Evolutionary conservation across 2,113 vertebrate genomes (phyloP).

Genomic region (Petrocephalus zakoni): DNA sequence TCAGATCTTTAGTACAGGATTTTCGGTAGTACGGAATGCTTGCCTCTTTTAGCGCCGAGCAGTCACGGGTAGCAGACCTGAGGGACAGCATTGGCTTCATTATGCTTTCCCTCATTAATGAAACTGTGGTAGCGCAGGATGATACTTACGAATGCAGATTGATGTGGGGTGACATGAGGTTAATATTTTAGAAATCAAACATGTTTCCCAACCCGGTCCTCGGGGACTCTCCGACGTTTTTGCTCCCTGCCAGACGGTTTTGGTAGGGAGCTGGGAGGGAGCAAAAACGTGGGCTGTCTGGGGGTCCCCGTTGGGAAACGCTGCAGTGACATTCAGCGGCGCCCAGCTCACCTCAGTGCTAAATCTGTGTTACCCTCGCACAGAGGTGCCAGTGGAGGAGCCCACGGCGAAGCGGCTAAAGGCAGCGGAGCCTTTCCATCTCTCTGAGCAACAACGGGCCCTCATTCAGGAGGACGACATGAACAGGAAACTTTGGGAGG

Average conservation of each 20-base stretch:
- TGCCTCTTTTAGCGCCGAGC: background rate
- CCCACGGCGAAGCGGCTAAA: conserved; percentile 73
- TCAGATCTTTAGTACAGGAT: background rate
- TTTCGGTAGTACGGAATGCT: background rate
- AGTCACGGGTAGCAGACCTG: background rate
- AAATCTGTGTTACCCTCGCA: background rate
- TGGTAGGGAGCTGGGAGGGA: background rate
- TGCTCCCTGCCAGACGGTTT: background rate
- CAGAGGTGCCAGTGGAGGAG: conserved; percentile 41
- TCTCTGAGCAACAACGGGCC: conserved; percentile 80
- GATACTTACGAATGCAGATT: background rate
- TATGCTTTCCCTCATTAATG: background rate
- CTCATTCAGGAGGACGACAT: conserved; percentile 82
- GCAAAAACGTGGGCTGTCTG: background rate
- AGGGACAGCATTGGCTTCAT: background rate
- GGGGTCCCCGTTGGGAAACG: background rate
- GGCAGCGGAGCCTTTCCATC: conserved; percentile 80
- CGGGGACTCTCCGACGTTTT: background rate
- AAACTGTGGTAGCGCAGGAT: background rate
- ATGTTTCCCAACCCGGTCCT: background rate
- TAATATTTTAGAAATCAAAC: background rate
- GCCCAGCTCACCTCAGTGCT: background rate
- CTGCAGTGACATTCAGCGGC: background rate
- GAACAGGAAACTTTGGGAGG: conserved; percentile 95
- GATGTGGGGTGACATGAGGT: background rate